phyloP scores from a whole-genome alignment of 1,140 invertebrate species.

The Drosophila malerkotliana region DNA sequence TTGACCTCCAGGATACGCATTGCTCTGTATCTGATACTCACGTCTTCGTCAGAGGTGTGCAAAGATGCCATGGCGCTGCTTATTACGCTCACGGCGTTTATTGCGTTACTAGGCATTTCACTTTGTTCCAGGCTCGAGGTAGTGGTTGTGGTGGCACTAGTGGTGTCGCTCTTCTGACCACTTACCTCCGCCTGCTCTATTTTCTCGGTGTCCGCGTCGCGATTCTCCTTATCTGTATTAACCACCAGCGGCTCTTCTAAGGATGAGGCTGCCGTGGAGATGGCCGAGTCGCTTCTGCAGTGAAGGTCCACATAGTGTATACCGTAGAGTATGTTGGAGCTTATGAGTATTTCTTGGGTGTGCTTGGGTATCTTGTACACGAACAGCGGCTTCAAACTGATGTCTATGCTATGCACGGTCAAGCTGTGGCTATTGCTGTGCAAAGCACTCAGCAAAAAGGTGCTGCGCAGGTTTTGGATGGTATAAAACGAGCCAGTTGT shows the following conservation, averaged over 20 bases:
- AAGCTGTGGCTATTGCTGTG: slow-evolving; percentile 79
- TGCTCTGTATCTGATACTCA: slow-evolving; percentile 26
- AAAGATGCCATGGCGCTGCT: slow-evolving; percentile 81
- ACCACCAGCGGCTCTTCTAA: slow-evolving; percentile 56
- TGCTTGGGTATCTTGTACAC: slow-evolving; percentile 88
- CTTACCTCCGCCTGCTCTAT: slow-evolving; percentile 44
- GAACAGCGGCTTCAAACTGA: slow-evolving; percentile 88
- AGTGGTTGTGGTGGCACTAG: slow-evolving; percentile 67
- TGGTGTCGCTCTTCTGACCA: slow-evolving; percentile 63
- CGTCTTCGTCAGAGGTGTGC: slow-evolving; percentile 74
- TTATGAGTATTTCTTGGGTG: slow-evolving; percentile 77
- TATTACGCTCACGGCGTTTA: slow-evolving; percentile 80
- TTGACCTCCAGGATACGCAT: neutral
- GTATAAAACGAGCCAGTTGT: slow-evolving; percentile 78
- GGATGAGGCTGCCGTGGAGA: slow-evolving; percentile 42
- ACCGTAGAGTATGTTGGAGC: slow-evolving; percentile 80
- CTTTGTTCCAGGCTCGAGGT: slow-evolving; percentile 65
- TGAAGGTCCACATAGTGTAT: slow-evolving; percentile 78
- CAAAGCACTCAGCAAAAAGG: slow-evolving; percentile 79
- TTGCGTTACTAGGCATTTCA: slow-evolving; percentile 70
- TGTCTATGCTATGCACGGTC: slow-evolving; percentile 87
- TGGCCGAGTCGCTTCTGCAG: slow-evolving; percentile 37
- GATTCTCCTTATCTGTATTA: slow-evolving; percentile 76
- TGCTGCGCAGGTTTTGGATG: slow-evolving; percentile 77
- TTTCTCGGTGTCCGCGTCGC: slow-evolving; percentile 74